Evolutionary conservation across 2,113 vertebrate species (phyloP).

Genomic region (Upupa epops): DNA sequence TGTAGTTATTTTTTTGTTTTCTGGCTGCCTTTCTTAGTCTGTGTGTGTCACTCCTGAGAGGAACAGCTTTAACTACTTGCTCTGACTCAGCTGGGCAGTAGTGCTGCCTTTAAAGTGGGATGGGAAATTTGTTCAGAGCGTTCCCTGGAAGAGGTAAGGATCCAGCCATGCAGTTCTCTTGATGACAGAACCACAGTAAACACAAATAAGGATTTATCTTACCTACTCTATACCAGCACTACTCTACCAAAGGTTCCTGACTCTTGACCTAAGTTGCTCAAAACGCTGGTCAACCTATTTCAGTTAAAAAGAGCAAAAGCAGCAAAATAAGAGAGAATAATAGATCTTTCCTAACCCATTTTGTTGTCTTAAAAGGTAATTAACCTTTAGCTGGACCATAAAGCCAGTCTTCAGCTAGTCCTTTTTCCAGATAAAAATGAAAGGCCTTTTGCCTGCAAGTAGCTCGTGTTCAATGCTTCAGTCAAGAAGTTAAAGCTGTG

Average conservation of each 20-base stretch:
- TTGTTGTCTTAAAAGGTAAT: background rate
- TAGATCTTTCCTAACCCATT: background rate
- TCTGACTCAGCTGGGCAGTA: background rate
- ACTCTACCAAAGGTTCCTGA: background rate
- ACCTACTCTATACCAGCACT: background rate
- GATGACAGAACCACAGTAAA: background rate
- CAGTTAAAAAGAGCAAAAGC: background rate
- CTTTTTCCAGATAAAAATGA: background rate
- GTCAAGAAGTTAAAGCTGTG: background rate
- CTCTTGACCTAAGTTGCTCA: background rate
- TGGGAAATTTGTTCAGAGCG: background rate
- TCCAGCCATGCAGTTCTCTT: background rate
- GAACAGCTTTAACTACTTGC: background rate
- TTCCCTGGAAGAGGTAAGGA: background rate
- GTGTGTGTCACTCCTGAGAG: background rate
- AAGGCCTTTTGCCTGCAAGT: background rate
- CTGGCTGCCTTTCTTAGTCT: background rate
- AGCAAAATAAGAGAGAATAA: background rate
- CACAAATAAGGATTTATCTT: background rate
- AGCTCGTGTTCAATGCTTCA: background rate
- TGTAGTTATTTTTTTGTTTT: background rate
- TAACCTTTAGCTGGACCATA: conserved; percentile 24
- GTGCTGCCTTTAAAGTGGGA: background rate
- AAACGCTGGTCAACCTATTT: background rate
- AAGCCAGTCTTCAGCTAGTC: background rate